A percentile compares a stretch with the other conserved stretches of the same genome.
These are phyloP conservation scores for Drosophila melanosoma DNA, from an alignment of 2,888 invertebrate genomes.

Conservation along the genomic window DNA sequence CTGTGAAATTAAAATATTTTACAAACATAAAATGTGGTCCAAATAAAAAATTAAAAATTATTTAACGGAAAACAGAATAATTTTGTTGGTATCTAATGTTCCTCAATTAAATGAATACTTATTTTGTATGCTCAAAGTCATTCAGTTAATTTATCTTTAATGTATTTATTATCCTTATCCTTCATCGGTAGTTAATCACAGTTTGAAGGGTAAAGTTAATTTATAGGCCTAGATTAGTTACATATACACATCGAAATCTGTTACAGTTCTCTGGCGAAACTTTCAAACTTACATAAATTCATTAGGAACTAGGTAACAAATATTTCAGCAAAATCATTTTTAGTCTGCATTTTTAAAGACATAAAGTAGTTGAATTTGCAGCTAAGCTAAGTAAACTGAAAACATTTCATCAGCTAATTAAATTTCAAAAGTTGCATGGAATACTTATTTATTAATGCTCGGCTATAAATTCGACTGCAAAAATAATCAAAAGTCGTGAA, in stretches of 20 bases:
- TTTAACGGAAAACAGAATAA: rapidly evolving
- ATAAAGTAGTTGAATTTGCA: constrained; percentile 35
- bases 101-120: background rate
- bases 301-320: constrained; percentile 19
- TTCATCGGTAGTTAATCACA: constrained; percentile 1
- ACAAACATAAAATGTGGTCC: background rate
- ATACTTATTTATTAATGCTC: constrained; percentile 47
- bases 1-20: background rate
- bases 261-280: background rate
- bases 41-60: background rate
- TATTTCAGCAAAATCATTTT: constrained; percentile 4
- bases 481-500: constrained; percentile 59
- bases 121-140: constrained; percentile 14
- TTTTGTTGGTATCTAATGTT: background rate
- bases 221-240: background rate
- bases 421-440: constrained; percentile 36
- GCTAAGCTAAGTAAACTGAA: constrained; percentile 25
- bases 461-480: constrained; percentile 45
- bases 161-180: constrained; percentile 4
- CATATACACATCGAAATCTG: background rate
- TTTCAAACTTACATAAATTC: background rate
- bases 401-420: constrained; percentile 57
- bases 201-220: background rate
- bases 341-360: constrained; percentile 8
- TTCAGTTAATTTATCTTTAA: constrained; percentile 58